Evolutionary conservation across 2,113 vertebrate genomes (phyloP), one percentile per base, ranked within the genome.

Genomic region (Crotalus helleri): DNA sequence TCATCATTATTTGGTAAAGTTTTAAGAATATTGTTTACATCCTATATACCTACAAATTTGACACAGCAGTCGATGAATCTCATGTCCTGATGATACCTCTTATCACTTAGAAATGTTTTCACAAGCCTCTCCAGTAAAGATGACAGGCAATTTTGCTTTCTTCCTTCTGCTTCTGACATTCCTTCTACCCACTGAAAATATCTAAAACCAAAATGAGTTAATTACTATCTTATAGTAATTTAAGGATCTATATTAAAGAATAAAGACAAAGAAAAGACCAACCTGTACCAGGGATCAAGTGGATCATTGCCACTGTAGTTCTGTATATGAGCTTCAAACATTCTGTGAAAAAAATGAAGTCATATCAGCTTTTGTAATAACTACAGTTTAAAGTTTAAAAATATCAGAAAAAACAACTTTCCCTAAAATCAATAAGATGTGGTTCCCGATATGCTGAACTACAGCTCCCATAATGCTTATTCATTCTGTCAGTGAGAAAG

Each of bases 281-380:
- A 99, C 99, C 97, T 98, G 95, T 98, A 98, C 99, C 99, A 99
- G 0, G 94, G 96, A 23, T 98, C 98, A 90, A 99, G 97, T 0
- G 98, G 99, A 94, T 99, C 99, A 7, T 97, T 95, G 4, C 99
- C 99, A 1, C 90, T 94, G 91, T 99, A 99, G 23, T 85, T 97
- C 90, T 92, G 96, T 89, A 99, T 95, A 15, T 96, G 96, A 19
- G 95, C 94, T 94, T 99, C 98, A 95, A 99, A 99, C 69, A 93
- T 90, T 95, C 99, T 99, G 93, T 29, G 94, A 94, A 86, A 15
- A 90, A 93, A 95, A 91, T 51, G 24, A 85, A 21, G 55, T 86
- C 81, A 26, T 49, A 57, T 64, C 19, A 90, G 5, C n/a, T 90
- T 88, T 92, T 92, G 69, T 26, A 58, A 9, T 59, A 12, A 51